phyloP scores from a whole-genome alignment of 2,888 invertebrate species.

The Pemphredon lugubris region DNA sequence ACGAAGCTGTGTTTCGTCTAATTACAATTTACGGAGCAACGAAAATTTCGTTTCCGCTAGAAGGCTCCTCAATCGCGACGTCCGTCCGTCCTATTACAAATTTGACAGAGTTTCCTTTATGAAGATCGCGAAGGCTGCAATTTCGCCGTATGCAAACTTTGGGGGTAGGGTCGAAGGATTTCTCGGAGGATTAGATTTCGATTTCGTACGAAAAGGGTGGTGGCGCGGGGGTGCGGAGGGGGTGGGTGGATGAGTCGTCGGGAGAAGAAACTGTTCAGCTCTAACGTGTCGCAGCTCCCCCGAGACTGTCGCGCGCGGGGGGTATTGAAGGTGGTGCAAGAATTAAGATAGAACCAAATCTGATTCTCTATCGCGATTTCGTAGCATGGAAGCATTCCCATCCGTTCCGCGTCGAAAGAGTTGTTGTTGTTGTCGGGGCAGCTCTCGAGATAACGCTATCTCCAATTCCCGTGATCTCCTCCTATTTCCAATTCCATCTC shows the following conservation, averaged over 20 bases:
- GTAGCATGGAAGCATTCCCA: neutral
- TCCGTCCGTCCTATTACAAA: constrained; percentile 35
- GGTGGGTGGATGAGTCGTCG: neutral
- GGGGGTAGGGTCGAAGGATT: neutral
- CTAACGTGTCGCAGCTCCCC: neutral
- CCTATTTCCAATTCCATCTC: constrained; percentile 53
- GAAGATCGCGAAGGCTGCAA: constrained; percentile 26
- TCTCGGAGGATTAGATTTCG: constrained; percentile 17
- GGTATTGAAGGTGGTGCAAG: neutral
- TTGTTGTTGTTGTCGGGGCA: too few relatives aligned
- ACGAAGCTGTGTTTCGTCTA: too few relatives aligned
- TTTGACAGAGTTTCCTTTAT: constrained; percentile 34
- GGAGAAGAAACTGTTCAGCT: too few relatives aligned
- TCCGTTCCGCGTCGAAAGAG: constrained; percentile 7
- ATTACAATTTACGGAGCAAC: constrained; percentile 42
- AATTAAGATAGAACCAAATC: constrained; percentile 21
- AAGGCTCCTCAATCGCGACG: constrained; percentile 16
- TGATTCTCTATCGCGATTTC: constrained; percentile 14
- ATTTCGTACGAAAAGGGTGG: too few relatives aligned
- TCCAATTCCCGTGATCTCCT: constrained; percentile 24
- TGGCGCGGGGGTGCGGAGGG: neutral
- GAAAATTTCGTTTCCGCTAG: constrained; percentile 35
- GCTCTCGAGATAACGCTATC: constrained; percentile 28
- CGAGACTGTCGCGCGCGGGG: neutral
- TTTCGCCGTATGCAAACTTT: neutral